These are phyloP conservation scores for Pandemis heparana DNA, from an alignment of 2,888 invertebrate species.

Conservation along the genomic window DNA sequence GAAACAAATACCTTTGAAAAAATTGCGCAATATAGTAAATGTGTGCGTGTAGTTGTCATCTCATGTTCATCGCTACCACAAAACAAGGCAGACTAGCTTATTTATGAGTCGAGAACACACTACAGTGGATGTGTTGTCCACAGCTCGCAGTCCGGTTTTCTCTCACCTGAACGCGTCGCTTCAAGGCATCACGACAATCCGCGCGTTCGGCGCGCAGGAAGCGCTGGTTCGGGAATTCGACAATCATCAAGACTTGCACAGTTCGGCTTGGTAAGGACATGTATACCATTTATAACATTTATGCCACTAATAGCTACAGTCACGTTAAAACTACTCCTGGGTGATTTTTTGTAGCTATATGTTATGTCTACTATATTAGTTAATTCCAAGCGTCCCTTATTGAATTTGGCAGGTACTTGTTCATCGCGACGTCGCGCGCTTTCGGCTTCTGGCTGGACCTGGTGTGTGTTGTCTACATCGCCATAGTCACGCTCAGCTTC, in stretches of 20 bases:
- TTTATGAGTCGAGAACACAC: neutral
- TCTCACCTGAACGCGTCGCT: slow-evolving; percentile 95
- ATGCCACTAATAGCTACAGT: too few species aligned
- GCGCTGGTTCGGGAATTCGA: slow-evolving; percentile 93
- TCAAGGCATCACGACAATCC: slow-evolving; percentile 95
- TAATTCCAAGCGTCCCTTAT: neutral
- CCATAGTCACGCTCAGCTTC: slow-evolving; percentile 94
- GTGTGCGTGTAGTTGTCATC: neutral
- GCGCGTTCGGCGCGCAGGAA: slow-evolving; percentile 94
- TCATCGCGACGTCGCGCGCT: slow-evolving; percentile 95
- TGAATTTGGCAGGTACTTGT: slow-evolving; percentile 87
- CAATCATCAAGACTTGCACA: slow-evolving; percentile 93
- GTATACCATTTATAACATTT: neutral
- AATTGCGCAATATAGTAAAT: too few species aligned
- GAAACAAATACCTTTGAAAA: too few species aligned
- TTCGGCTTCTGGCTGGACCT: slow-evolving; percentile 97
- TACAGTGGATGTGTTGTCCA: slow-evolving; percentile 47
- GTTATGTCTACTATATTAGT: too few species aligned
- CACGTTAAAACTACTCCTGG: too few species aligned
- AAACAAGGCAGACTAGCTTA: neutral
- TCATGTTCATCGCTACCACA: neutral
- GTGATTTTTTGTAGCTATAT: too few species aligned
- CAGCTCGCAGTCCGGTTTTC: slow-evolving; percentile 98
- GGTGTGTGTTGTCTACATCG: slow-evolving; percentile 94
- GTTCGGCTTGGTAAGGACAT: slow-evolving; percentile 91